Evolutionary conservation across 1,140 invertebrate species (phyloP).

Genomic region (Antheraea pernyi): DNA sequence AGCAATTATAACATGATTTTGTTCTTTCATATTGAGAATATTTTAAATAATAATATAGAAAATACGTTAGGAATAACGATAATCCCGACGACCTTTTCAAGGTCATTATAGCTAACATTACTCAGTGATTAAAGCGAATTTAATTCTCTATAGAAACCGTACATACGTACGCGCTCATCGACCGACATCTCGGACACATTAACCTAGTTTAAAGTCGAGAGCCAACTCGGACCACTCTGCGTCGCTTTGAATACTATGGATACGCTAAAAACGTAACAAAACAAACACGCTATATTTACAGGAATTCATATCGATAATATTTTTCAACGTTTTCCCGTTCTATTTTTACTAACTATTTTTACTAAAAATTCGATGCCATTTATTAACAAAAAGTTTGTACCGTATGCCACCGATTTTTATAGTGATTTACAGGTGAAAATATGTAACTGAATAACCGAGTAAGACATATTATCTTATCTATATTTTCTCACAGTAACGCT

Average conservation of each 20-base stretch:
- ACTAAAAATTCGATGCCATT: no score
- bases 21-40: no score
- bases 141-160: constrained; percentile 50
- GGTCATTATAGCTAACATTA: not conserved
- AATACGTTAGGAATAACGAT: not conserved
- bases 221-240: not conserved
- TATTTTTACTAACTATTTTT: no score
- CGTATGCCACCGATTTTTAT: no score
- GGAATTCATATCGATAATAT: not conserved
- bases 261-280: constrained; percentile 1
- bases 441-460: no score
- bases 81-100: not conserved
- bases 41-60: no score
- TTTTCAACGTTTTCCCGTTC: not conserved
- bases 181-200: constrained; percentile 62
- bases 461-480: no score
- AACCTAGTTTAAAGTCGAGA: constrained; percentile 53
- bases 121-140: constrained; percentile 24
- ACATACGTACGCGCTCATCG: constrained; percentile 40
- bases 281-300: not conserved
- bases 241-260: not conserved
- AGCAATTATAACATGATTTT: no score
- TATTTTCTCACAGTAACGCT: no score
- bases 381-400: no score
- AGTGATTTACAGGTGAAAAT: no score